Evolutionary conservation across 1,140 invertebrate species (phyloP).

Genomic region (Bombus confusus): DNA sequence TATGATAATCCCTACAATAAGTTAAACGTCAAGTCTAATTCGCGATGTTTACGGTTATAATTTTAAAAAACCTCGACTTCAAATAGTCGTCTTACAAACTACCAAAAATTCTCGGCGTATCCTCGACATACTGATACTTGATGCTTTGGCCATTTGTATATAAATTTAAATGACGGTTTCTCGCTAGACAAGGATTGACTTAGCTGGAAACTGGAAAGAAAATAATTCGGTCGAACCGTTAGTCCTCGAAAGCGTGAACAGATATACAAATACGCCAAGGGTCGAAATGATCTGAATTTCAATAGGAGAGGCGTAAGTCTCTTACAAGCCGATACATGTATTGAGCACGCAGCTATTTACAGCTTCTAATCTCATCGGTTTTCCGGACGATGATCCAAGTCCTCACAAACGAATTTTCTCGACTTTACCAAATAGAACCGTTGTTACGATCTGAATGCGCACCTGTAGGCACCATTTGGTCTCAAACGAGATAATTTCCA

Average conservation of each 20-base stretch:
- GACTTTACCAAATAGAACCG: background rate
- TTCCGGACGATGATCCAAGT: background rate
- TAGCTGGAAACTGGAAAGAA: background rate
- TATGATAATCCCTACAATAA: no score
- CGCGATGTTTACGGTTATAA: background rate
- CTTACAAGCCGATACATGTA: background rate
- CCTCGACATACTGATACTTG: background rate
- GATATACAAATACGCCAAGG: background rate
- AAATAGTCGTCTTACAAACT: background rate
- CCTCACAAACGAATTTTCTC: background rate
- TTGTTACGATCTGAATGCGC: background rate
- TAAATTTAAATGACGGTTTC: background rate
- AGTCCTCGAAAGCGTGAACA: background rate
- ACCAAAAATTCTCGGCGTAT: background rate
- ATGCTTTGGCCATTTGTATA: background rate
- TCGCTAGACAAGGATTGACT: background rate
- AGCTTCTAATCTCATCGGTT: background rate
- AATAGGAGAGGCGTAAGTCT: background rate
- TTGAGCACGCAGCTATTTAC: no score
- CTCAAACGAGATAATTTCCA: conserved; percentile 4
- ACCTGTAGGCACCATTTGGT: background rate
- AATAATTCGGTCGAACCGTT: background rate
- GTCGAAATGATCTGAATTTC: background rate
- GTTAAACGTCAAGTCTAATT: no score
- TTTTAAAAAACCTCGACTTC: background rate